Evolutionary conservation across 2,113 vertebrate species (phyloP), one percentile per base, ranked within the genome.

Genomic region (Mus spicilegus): DNA sequence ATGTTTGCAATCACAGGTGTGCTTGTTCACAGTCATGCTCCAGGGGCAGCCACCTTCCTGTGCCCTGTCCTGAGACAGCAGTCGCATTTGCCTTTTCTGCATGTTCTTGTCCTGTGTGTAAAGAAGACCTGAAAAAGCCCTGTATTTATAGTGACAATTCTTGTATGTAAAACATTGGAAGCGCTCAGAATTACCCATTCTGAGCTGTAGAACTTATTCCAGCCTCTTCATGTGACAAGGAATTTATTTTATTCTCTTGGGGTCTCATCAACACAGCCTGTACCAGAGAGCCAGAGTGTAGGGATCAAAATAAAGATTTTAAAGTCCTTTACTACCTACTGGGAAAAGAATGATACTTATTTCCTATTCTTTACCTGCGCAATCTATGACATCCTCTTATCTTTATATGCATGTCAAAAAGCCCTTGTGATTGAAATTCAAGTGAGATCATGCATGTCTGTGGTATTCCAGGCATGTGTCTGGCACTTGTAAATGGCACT

Each of bases 261-360:
- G 73, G 17, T 73, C 80, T 93, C 89, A 87, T 56, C 54, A 94
- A 33, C 22, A 87, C 63, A 94, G 80, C 54, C 26, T 92, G 17
- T 67, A 63, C 36, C 54, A 54, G 54, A 54, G 17, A 70, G 51
- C 54, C 61, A 73, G 85, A 93, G 54, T 87, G 49, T 73, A 90
- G 63, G 75, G 81, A 85, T n/a, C 30, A 76, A 89, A 93, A 81
- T 51, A 61, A 91, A 77, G 69, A 78, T 90, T 89, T 63, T 42
- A 72, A 92, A 95, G 51, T 87, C 80, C 56, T 93, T 76, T 81
- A 80, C 58, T 91, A 42, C 69, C 19, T 58, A 11, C 26, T 36
- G 58, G 61, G 75, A 70, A 78, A 73, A 90, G 69, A 85, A 61
- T 3, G 63, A 24, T 73, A 49, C 54, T 56, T 46, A 36, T 90